These are phyloP conservation scores for Pseudachorutes palmiensis DNA, from an alignment of 1,140 invertebrate genomes.

Conservation along the genomic window DNA sequence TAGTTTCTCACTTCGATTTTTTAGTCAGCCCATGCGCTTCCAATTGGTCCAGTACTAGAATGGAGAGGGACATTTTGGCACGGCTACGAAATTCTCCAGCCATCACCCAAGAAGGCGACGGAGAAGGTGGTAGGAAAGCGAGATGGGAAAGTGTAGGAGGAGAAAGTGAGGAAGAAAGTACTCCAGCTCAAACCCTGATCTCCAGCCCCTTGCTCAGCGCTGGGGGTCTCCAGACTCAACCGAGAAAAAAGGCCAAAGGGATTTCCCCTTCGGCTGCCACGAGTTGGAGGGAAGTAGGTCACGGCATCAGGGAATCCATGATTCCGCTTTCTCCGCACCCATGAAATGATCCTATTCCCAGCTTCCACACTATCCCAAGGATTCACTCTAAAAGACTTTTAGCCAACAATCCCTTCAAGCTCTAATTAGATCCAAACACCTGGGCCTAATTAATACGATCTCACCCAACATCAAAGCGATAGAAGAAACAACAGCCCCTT, in stretches of 20 bases:
- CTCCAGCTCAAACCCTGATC: neutral
- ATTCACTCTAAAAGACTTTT: too few species aligned
- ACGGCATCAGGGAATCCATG: neutral
- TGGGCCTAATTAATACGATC: neutral
- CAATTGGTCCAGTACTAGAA: neutral
- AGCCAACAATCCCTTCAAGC: too few species aligned
- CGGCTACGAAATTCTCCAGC: neutral
- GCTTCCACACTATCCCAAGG: too few species aligned
- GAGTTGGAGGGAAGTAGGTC: constrained; percentile 1
- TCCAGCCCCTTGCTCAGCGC: neutral
- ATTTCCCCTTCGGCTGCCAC: neutral
- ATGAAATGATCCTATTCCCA: neutral
- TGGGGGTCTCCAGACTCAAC: too few species aligned
- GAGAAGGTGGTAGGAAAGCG: neutral
- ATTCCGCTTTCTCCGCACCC: neutral
- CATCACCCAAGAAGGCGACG: neutral
- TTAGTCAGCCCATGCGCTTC: constrained; percentile 28
- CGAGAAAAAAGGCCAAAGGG: neutral
- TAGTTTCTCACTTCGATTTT: constrained; percentile 37
- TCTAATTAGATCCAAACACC: too few species aligned
- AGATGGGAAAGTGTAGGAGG: too few species aligned
- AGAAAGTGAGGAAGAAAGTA: neutral
- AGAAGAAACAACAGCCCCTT: too few species aligned
- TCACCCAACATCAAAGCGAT: neutral
- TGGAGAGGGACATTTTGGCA: constrained; percentile 3